Base-by-base conservation (phyloP, 2,113 vertebrate species). In the Prolemur simus region DNA sequence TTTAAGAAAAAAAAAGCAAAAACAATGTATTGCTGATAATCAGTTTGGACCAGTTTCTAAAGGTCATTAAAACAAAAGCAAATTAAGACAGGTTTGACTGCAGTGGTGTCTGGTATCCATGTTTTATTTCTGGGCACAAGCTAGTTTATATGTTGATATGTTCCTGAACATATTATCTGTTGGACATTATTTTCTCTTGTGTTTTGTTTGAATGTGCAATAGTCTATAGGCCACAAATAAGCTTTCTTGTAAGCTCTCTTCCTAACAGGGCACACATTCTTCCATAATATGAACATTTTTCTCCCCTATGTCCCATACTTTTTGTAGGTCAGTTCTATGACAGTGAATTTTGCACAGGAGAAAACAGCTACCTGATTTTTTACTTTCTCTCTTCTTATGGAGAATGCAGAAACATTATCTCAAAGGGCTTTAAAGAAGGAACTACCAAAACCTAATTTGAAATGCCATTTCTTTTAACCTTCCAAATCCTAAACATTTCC, bases 181-280 rank as follows among this genome's bases (percentile, higher is more conserved):
- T 98, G 98, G 98, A 98, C 93, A 93, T 97, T 98, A 96, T 97
- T 86, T 98, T 98, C 98, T 98, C 98, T 99, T 98, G 98, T 99
- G 98, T 99, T 98, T 99, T 99, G 98, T 99, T 99, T 99, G 99
- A 99, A 99, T 98, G 99, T 99, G 99, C 99, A 99, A 99, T 99
- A 99, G 99, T 99, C 99, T 99, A 68, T 99, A 99, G 99, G 99
- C 99, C 98, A 99, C 99, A 98, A 89, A 98, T 98, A 98, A 97
- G 98, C 99, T 99, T 99, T 98, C 98, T 98, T 98, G 97, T 98
- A 97, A 98, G 98, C 94, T 98, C 97, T 98, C 98, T 98, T 98
- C 98, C 92, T 98, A 97, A 97, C 97, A 98, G 94, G 98, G 96
- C 93, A 98, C 93, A 85, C 91, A 81, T 98, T 98, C 96, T 98